These are phyloP conservation scores for Scarus forsteni DNA, from an alignment of 2,797 vertebrate species.

Conservation along the genomic window DNA sequence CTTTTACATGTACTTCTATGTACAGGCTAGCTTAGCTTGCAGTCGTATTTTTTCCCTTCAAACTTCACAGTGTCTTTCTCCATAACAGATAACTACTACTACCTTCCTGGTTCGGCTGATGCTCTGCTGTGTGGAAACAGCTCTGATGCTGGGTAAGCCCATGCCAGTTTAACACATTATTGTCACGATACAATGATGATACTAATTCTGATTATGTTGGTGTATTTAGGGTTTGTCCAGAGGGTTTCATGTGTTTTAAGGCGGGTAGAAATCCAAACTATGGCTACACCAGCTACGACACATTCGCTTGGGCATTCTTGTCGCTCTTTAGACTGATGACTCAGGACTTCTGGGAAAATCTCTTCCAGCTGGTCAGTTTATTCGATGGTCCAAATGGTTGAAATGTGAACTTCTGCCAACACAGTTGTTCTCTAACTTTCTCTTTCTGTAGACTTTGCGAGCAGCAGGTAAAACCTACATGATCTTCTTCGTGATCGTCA, in stretches of 20 bases:
- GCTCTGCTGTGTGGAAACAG: conserved; percentile 98
- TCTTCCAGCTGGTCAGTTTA: conserved; percentile 93
- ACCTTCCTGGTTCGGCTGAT: conserved; percentile 89
- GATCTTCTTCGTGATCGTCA: conserved; percentile 99
- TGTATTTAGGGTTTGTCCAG: conserved; percentile 91
- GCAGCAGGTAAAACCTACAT: conserved; percentile 99
- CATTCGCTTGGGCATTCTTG: conserved; percentile 99
- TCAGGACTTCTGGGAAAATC: conserved; percentile 99
- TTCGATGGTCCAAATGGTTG: not conserved
- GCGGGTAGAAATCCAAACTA: conserved; percentile 99
- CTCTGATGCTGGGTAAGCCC: conserved; percentile 95
- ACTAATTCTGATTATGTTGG: too few relatives aligned
- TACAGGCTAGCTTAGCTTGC: too few relatives aligned
- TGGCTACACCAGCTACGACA: conserved; percentile 98
- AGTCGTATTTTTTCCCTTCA: too few relatives aligned
- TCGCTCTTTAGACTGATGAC: conserved; percentile 99
- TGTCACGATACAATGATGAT: too few relatives aligned
- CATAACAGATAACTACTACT: conserved; percentile 93
- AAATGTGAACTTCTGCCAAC: not conserved
- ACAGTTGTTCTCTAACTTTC: not conserved
- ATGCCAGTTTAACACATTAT: too few relatives aligned
- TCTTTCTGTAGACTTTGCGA: conserved; percentile 88
- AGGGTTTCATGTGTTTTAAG: conserved; percentile 98
- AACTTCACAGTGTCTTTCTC: too few relatives aligned
- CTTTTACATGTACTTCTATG: too few relatives aligned